Evolutionary conservation across 2,113 vertebrate genomes (phyloP), one percentile per base, ranked within the genome.

Genomic region (Rutilus rutilus): DNA sequence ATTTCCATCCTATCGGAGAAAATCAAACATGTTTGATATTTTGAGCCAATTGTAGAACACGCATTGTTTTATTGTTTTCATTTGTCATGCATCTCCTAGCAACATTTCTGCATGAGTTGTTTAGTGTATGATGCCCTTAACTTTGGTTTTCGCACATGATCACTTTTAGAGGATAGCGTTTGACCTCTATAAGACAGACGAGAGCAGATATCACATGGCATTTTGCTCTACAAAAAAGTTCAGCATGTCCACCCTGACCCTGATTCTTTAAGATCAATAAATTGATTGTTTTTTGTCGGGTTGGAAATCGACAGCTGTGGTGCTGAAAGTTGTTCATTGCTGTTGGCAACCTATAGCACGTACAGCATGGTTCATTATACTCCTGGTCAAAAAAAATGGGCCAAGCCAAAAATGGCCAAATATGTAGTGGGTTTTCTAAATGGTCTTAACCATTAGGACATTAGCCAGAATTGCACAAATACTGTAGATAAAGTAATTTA

Each of bases 241-340:
- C 65, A 45, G 12, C 11, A 23, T 33, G 52, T 36, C 45, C 14
- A 27, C 45, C 27, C 52, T 78, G 76, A 78, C 30, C 52, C 19
- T 23, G 27, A 78, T 36, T 54, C 74, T 78, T 78, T 54, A 23
- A 78, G 50, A 30, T 78, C 76, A 78, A 78, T 78, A 78, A 36
- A 78, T 78, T 59, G 76, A 78, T 39, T 57, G 76, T 59, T 78
- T 23, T 78, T 33, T 59, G 27, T 9, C 5, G 30, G 47, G 76
- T 21, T 54, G 7, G n/a, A 30, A 47, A 52, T 52, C 21, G 25
- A 21, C 74, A 30, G 74, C 74, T 30, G n/a, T 76, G 7, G 45
- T 52, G 45, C 74, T 75, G 15, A 6, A 25, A 21, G 74, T 76
- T 76, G 75, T 75, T 30, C 25, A 78, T 12, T 19, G 75, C 50